phyloP scores from a whole-genome alignment of 1,140 invertebrate species.

The Chironomus striatipennis region DNA sequence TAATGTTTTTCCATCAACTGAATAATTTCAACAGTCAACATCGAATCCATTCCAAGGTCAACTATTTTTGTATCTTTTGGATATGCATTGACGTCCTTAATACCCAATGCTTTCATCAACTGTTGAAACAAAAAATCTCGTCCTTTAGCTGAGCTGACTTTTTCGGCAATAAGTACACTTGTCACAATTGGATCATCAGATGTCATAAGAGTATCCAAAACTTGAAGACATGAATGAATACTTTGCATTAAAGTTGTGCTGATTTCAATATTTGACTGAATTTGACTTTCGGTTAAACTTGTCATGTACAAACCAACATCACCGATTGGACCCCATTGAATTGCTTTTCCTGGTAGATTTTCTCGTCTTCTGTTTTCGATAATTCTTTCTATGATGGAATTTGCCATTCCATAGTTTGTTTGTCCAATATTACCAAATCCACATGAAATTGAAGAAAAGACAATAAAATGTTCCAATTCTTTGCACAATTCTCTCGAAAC shows the following conservation, averaged over 20 bases:
- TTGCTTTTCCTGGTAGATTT: slow-evolving; percentile 47
- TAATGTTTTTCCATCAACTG: background rate
- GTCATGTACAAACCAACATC: slow-evolving; percentile 62
- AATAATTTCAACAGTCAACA: background rate
- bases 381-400: slow-evolving; percentile 51
- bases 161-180: slow-evolving; percentile 63
- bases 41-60: background rate
- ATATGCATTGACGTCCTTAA: background rate
- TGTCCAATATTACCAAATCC: slow-evolving; percentile 59
- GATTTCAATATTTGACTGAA: slow-evolving; percentile 40
- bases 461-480: slow-evolving; percentile 45
- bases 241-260: slow-evolving; percentile 70
- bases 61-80: background rate
- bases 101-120: background rate
- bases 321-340: slow-evolving; percentile 51
- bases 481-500: slow-evolving; percentile 43
- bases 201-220: slow-evolving; percentile 55
- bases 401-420: slow-evolving; percentile 52
- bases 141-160: slow-evolving; percentile 38
- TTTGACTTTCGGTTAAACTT: slow-evolving; percentile 29
- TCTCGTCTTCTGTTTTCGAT: slow-evolving; percentile 44
- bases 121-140: slow-evolving; percentile 26
- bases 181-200: slow-evolving; percentile 56
- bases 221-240: slow-evolving; percentile 60
- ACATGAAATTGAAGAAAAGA: slow-evolving; percentile 68